Evolutionary conservation across 2,888 invertebrate species (phyloP).

Genomic region (Epinotia nisella): DNA sequence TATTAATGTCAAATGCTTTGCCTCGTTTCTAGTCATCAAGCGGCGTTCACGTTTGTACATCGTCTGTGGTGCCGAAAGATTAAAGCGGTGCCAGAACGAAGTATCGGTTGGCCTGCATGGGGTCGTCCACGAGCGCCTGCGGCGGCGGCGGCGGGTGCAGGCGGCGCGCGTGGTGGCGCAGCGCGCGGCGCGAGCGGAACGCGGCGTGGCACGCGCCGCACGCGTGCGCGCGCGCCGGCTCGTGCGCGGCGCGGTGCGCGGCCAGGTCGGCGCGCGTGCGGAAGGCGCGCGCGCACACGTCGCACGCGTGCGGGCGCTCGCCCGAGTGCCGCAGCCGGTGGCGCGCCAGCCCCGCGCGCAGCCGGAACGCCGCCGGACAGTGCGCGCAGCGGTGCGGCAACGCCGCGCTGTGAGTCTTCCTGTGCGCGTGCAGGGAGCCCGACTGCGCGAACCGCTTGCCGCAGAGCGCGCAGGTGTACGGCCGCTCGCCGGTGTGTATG

Average conservation of each 20-base stretch:
- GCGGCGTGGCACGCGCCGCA: slow-evolving; percentile 83
- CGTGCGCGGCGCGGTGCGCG: slow-evolving; percentile 81
- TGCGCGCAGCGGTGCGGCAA: slow-evolving; percentile 85
- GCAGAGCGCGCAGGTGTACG: slow-evolving; percentile 84
- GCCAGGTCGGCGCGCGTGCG: slow-evolving; percentile 85
- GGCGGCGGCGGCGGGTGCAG: slow-evolving; percentile 55
- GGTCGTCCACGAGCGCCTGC: not conserved
- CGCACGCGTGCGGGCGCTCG: slow-evolving; percentile 74
- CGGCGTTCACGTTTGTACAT: not conserved
- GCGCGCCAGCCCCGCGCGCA: slow-evolving; percentile 82
- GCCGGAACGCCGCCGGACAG: slow-evolving; percentile 86
- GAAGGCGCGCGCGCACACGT: slow-evolving; percentile 82
- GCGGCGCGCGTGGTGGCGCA: slow-evolving; percentile 78
- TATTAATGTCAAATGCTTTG: too few relatives aligned
- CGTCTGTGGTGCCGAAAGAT: not conserved
- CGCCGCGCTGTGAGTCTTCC: slow-evolving; percentile 83
- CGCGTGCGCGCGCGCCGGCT: slow-evolving; percentile 82
- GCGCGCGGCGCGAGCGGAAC: slow-evolving; percentile 82
- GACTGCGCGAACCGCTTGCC: slow-evolving; percentile 87
- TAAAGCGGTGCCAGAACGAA: slow-evolving; percentile 27
- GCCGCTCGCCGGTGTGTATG: slow-evolving; percentile 81
- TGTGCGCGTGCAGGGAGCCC: slow-evolving; percentile 86
- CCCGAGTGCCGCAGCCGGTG: slow-evolving; percentile 86
- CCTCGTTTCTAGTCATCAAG: not conserved
- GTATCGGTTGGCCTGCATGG: not conserved